These are phyloP conservation scores for Amphiduros pacificus DNA, from an alignment of 2,888 invertebrate genomes.

Conservation along the genomic window DNA sequence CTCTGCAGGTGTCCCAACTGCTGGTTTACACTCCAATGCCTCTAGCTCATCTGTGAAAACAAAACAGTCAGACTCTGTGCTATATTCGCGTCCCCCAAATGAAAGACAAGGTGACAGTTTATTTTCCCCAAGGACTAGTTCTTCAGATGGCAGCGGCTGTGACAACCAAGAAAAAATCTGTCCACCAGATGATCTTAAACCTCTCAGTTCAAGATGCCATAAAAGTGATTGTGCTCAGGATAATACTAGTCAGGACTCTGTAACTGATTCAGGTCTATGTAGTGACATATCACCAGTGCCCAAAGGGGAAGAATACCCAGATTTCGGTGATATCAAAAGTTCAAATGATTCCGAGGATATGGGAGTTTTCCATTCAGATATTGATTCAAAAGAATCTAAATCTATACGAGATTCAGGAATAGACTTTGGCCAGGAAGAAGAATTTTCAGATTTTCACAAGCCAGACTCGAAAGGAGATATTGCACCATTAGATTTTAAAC, in stretches of 20 bases:
- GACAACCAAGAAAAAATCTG: constrained; percentile 4
- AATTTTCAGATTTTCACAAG: background rate
- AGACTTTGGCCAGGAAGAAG: background rate
- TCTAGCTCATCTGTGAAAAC: too few relatives aligned
- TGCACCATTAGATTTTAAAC: constrained; percentile 10
- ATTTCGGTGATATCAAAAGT: constrained; percentile 9
- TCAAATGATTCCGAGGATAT: background rate
- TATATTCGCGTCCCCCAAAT: too few relatives aligned
- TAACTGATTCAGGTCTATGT: constrained; percentile 14
- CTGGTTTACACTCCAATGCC: background rate
- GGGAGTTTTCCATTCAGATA: background rate
- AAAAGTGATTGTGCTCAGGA: constrained; percentile 17
- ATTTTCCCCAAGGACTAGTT: constrained; percentile 8
- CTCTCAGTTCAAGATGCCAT: too few relatives aligned
- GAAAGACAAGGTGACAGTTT: constrained; percentile 4
- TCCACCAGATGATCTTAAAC: background rate
- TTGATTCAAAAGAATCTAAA: background rate
- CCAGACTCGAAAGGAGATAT: background rate
- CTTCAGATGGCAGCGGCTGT: constrained; percentile 1
- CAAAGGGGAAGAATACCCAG: constrained; percentile 14
- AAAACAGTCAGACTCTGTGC: too few relatives aligned
- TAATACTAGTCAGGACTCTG: constrained; percentile 19
- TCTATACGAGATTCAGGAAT: background rate
- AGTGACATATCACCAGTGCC: constrained; percentile 20
- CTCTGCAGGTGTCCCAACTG: background rate